Evolutionary conservation across 2,888 invertebrate species (phyloP), one percentile per base, ranked within the genome.

Genomic region (Sarcophaga variegata): DNA sequence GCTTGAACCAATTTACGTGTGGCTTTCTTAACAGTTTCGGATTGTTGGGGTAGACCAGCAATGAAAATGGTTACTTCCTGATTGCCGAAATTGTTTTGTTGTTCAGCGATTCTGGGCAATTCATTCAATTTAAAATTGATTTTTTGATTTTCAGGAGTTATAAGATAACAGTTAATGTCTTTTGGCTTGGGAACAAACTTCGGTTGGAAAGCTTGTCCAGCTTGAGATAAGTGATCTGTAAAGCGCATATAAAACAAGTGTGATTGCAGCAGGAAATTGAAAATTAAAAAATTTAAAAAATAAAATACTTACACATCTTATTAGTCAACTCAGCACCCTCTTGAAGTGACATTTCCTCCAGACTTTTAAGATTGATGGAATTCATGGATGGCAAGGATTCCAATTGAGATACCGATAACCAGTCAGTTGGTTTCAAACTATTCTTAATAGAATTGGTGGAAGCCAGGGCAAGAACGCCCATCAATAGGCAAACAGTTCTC

Each of bases 1-100:
- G 93, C 91, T 74, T 91, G 84, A 25, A 92, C 89, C 25, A 93
- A 80, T 79, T 91, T 90, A 62, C 88, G 87, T 25, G 80, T 84
- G 62, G 90, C 91, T 88, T 92, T 92, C 77, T 88, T 89, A 3
- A 91, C 89, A 8, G 90, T 89, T n/a, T 90, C 88, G 25, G 88
- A 81, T 75, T 90, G 88, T 64, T 91, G 90, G 63, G 89, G 90
- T 75, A 93, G 78, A 10, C 92, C 93, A 37, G 92, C 91, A 20
- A 92, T 89, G 67, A 91, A 90, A 85, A 92, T 89, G 82, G 93
- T 92, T 4, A 92, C 90, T 85, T 93, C 93, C 22, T 92, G 90
- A 62, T 89, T 79, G 45, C 89, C 91, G 54, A 93, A 90, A 74
- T 90, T 63, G 2, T 86, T 80, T 59, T 90, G 85, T 25, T 89